Percentiles rank a stretch among this genome's conserved stretches.
Evolutionary conservation across 2,888 invertebrate species (phyloP).

Genomic region (Aphodius granarius): DNA sequence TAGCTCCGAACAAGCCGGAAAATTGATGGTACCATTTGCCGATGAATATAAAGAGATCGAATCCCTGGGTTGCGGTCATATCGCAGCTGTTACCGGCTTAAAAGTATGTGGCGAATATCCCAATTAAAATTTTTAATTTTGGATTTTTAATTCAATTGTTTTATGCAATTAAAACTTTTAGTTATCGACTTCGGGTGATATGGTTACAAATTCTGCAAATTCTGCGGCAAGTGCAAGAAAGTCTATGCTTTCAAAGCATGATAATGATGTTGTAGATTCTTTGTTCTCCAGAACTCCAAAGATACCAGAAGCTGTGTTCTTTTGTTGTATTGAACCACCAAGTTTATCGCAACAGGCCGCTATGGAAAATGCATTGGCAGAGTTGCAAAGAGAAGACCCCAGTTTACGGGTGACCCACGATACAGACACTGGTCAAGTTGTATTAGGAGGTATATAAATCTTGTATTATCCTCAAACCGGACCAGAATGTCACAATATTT

Average conservation of each 20-base stretch:
- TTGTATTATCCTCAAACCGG: neutral
- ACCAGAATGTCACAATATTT: neutral
- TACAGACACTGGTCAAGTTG: conserved; percentile 82
- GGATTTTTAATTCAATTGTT: neutral
- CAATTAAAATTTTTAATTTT: neutral
- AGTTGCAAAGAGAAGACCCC: conserved; percentile 89
- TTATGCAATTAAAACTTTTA: conserved; percentile 39
- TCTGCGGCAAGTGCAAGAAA: conserved; percentile 63
- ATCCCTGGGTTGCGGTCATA: conserved; percentile 73
- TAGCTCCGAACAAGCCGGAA: conserved; percentile 64
- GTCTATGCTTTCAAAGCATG: conserved; percentile 45
- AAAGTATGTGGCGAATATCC: too few species aligned
- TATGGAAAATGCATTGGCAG: conserved; percentile 78
- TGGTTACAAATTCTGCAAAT: conserved; percentile 64
- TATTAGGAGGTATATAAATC: conserved; percentile 66
- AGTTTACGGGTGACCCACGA: conserved; percentile 77
- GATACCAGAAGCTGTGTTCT: conserved; percentile 93
- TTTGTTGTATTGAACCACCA: conserved; percentile 94
- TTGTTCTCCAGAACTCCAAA: conserved; percentile 62
- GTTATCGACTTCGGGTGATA: conserved; percentile 75
- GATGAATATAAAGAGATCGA: conserved; percentile 84
- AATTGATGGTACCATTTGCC: conserved; percentile 75
- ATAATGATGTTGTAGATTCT: conserved; percentile 46
- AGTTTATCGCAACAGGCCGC: conserved; percentile 72
- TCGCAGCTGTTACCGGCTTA: conserved; percentile 86